Conservation (phyloP, 2,113 vertebrate genomes). For the Turnix velox region DNA sequence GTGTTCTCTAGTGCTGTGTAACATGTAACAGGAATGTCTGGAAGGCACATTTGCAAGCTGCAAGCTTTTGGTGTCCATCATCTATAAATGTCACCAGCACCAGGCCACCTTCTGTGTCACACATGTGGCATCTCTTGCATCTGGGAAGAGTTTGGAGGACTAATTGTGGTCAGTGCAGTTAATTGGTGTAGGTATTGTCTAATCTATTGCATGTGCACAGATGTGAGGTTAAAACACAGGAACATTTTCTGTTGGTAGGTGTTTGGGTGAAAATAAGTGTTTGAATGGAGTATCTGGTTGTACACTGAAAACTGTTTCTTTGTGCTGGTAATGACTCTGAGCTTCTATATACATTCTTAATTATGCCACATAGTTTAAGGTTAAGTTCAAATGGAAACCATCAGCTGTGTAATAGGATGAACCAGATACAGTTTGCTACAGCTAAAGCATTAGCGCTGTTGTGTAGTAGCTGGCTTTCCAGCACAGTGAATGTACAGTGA, state of each 20-base stretch:
- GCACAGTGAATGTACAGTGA: neutral
- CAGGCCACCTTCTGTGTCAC: neutral
- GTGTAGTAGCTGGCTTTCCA: neutral
- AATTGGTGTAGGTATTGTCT: neutral
- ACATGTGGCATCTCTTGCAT: rapidly evolving
- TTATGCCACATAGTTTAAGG: neutral
- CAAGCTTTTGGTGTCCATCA: neutral
- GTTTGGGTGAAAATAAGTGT: neutral
- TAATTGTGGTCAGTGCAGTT: neutral
- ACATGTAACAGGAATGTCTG: neutral
- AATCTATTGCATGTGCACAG: neutral
- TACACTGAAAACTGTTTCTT: neutral
- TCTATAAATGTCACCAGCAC: neutral
- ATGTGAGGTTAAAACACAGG: neutral
- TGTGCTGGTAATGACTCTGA: neutral
- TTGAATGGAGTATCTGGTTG: neutral
- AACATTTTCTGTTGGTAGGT: neutral
- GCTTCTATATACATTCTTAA: neutral
- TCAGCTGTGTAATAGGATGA: neutral
- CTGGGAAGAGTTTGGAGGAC: neutral
- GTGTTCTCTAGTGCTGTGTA: neutral
- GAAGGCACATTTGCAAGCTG: neutral
- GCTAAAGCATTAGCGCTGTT: neutral
- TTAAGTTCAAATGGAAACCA: neutral
- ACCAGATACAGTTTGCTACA: neutral